A percentile compares a stretch with the other conserved stretches of the same genome.
phyloP scores from a whole-genome alignment of 2,113 vertebrate species.

The Calonectris borealis region DNA sequence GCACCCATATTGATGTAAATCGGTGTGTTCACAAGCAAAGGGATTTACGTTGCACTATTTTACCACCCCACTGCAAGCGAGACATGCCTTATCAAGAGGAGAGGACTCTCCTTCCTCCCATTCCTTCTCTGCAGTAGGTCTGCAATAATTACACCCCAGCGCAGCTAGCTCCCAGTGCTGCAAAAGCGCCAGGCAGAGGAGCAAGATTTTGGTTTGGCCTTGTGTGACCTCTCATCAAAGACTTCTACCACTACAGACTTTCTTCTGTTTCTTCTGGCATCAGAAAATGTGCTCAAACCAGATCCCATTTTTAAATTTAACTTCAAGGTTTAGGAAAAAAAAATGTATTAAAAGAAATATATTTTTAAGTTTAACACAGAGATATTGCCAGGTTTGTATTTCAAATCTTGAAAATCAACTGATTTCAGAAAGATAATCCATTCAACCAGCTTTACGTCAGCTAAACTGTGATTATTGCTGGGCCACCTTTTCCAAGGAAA shows the following conservation, averaged over 20 bases:
- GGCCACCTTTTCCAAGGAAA: neutral
- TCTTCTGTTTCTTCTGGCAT: conserved; percentile 24
- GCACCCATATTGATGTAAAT: fast-evolving
- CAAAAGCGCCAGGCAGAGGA: neutral
- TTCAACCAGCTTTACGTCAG: neutral
- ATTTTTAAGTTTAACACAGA: neutral
- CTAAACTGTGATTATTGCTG: neutral
- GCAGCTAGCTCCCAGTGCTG: neutral
- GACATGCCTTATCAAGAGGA: neutral
- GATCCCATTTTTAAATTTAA: neutral
- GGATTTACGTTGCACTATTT: fast-evolving
- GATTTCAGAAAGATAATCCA: neutral
- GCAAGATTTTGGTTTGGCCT: conserved; percentile 2
- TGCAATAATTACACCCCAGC: neutral
- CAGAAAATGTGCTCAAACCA: neutral
- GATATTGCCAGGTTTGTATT: neutral
- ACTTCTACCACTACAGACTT: neutral
- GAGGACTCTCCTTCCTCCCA: neutral
- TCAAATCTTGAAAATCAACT: neutral
- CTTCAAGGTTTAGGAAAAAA: neutral
- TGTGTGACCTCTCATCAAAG: neutral
- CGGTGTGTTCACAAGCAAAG: neutral
- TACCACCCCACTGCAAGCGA: neutral
- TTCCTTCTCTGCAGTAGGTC: neutral
- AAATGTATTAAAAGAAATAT: neutral